Evolutionary conservation across 2,113 vertebrate species (phyloP).

Genomic region (Trichechus manatus): DNA sequence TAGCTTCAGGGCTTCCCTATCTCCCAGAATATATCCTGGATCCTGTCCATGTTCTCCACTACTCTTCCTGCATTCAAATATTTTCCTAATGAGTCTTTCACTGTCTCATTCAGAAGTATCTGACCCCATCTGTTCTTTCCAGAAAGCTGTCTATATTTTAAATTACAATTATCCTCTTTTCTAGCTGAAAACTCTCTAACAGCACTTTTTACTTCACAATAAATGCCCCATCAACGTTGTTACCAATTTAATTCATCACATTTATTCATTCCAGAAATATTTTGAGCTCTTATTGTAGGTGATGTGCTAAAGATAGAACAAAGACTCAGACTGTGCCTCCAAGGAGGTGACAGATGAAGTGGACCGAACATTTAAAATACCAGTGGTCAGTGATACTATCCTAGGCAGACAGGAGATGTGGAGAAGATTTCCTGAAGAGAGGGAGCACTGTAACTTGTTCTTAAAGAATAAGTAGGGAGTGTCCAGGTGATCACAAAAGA

Average conservation of each 20-base stretch:
- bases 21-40: background rate
- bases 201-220: background rate
- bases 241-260: background rate
- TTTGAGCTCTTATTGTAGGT: background rate
- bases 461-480: background rate
- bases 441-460: background rate
- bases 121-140: background rate
- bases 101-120: background rate
- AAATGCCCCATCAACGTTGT: background rate
- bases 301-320: background rate
- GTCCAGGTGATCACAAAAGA: background rate
- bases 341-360: background rate
- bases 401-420: background rate
- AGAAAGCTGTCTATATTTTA: background rate
- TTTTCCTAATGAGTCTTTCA: background rate
- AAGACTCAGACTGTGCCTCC: background rate
- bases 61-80: background rate
- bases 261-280: constrained; percentile 13
- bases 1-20: background rate
- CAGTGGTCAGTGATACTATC: background rate
- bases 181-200: background rate
- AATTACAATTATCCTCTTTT: constrained; percentile 20
- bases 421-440: background rate
- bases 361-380: background rate
- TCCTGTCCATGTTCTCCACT: background rate